Percentiles rank a stretch among this genome's conserved stretches.
Evolutionary conservation across 35 echinoderm and acorn worm species (phyloP).

Genomic region (Lytechinus variegatus): DNA sequence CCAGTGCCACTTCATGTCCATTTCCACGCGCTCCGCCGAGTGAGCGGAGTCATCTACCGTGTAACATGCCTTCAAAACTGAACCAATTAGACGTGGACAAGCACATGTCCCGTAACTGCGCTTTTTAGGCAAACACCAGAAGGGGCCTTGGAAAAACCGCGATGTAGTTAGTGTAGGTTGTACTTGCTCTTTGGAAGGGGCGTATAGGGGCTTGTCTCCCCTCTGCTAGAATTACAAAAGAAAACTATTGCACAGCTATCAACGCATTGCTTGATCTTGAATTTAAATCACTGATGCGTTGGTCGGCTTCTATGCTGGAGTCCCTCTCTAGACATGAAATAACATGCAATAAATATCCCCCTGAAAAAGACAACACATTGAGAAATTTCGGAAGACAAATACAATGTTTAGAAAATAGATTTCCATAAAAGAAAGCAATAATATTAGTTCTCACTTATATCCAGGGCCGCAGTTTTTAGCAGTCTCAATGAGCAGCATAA

Average conservation of each 20-base stretch:
- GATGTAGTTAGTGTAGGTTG: background rate
- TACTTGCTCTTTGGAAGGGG: background rate
- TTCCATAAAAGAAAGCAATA: too few relatives aligned
- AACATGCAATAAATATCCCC: too few relatives aligned
- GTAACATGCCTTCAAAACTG: background rate
- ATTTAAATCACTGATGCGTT: too few relatives aligned
- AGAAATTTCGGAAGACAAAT: too few relatives aligned
- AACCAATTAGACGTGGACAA: slow-evolving; percentile 40
- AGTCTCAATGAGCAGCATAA: too few relatives aligned
- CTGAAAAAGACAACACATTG: too few relatives aligned
- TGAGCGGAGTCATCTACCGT: background rate
- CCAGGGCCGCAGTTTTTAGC: too few relatives aligned
- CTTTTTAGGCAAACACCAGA: slow-evolving; percentile 17
- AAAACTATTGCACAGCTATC: background rate
- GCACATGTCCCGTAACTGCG: background rate
- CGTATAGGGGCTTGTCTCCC: background rate
- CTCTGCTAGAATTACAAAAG: background rate
- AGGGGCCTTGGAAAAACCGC: slow-evolving; percentile 3
- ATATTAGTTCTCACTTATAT: too few relatives aligned
- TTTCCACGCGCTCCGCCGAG: background rate
- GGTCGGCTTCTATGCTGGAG: too few relatives aligned
- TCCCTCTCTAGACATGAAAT: too few relatives aligned
- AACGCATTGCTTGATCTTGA: too few relatives aligned
- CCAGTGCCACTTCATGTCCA: slow-evolving; percentile 40
- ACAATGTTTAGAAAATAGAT: too few relatives aligned